Evolutionary conservation across 2,113 vertebrate species (phyloP), one percentile per base, ranked within the genome.

Genomic region (Chascanopsetta lugubris): DNA sequence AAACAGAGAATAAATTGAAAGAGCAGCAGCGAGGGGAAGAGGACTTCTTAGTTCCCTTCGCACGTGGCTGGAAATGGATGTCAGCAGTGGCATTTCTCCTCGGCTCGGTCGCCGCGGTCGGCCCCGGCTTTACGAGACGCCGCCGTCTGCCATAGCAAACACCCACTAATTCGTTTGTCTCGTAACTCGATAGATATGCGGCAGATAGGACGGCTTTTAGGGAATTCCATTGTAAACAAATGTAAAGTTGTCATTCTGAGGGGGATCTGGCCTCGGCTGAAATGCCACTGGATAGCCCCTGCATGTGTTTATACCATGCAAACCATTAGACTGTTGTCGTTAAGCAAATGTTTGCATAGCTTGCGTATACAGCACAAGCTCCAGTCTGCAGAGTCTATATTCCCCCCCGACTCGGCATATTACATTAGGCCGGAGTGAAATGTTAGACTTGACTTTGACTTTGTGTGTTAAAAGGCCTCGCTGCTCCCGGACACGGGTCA

Each of bases 191-290:
- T 77, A 80, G 49, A 58, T 77, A 59, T 3, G 8, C 50, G 59
- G 61, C 69, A 72, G 67, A 82, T 80, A 71, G 61, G 74, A 82
- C 60, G 60, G 80, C 85, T 91, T 90, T 90, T 83, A 83, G 75
- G 63, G 75, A 74, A 74, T 81, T 75, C 57, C 53, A 51, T 42
- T 83, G 69, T 91, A 86, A 92, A 91, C 87, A 90, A 76, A 50
- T 59, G 24, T 36, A 81, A 77, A 80, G 62, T 75, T 56, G 17
- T 61, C 55, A 59, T 53, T 61, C 38, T 66, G 69, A 62, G 58
- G 57, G 62, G 59, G 53, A 66, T 74, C 60, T 20, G 38, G 27
- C 60, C 62, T 68, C 68, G 53, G 68, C 64, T 55, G 61, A 50
- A 61, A 26, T 70, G 42, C 72, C 57, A 42, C 57, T 65, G 67